Conservation (phyloP, 2,888 invertebrate genomes). For the Luffia ferchaultella region DNA sequence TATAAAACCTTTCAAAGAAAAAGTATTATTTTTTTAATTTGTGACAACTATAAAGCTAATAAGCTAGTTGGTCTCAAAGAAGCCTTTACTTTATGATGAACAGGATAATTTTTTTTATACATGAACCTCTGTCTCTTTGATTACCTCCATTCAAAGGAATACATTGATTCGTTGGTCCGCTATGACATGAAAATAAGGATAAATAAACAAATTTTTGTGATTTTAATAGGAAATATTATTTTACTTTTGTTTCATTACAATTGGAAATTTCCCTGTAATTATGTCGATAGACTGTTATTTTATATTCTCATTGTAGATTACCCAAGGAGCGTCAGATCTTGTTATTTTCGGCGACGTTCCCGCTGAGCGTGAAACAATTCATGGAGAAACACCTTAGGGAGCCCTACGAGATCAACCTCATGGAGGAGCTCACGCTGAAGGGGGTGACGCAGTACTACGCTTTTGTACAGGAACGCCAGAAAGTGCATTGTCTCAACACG, state of each 20-base stretch:
- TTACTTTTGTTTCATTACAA: too few relatives aligned
- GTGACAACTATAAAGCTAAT: neutral
- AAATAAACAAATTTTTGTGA: too few relatives aligned
- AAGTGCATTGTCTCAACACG: constrained; percentile 99
- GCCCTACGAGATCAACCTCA: constrained; percentile 99
- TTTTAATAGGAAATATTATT: too few relatives aligned
- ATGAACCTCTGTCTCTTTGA: too few relatives aligned
- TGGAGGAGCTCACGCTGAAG: constrained; percentile 99
- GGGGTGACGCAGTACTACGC: constrained; percentile 99
- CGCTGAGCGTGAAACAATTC: constrained; percentile 97
- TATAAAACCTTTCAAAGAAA: neutral
- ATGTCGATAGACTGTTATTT: too few relatives aligned
- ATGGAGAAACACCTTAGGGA: constrained; percentile 97
- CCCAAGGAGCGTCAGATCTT: constrained; percentile 97
- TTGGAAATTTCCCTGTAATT: too few relatives aligned
- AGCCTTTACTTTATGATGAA: too few relatives aligned
- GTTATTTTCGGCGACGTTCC: constrained; percentile 98
- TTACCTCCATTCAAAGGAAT: too few relatives aligned
- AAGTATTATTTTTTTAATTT: constrained; percentile 5
- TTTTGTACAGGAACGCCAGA: constrained; percentile 99
- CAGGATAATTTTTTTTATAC: too few relatives aligned
- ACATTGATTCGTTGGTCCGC: too few relatives aligned
- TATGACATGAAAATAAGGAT: too few relatives aligned
- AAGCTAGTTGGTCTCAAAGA: too few relatives aligned
- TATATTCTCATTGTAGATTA: constrained; percentile 78